Evolutionary conservation across 2,888 invertebrate genomes (phyloP), one percentile per base, ranked within the genome.

Genomic region (Synanthedon formicaeformis): DNA sequence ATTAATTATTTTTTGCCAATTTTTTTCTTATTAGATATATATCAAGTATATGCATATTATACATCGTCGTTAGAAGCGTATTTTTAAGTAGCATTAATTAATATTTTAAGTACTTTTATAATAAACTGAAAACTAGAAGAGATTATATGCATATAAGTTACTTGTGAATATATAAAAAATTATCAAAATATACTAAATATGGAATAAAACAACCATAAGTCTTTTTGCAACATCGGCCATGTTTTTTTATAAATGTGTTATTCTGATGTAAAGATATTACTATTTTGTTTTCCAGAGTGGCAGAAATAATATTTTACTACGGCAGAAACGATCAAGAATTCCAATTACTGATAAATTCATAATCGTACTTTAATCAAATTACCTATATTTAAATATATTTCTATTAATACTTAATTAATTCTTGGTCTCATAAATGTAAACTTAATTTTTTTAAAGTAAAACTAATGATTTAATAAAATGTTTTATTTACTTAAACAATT

Each of bases 401-500:
- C n/a, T 12, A 6, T 45, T 45, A 12, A 13, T 45, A 3, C 14
- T n/a, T 13, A 10, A 34, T 2, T 13, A 45, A 13, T 13, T 45
- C 4, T 6, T 45, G 45, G 14, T n/a, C n/a, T 12, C 11, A 13
- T 45, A 45, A 8, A 45, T 12, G 12, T 45, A 45, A 45, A 13
- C 2, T 45, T 11, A 5, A 41, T 11, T 5, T 45, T 13, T 45
- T 13, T 45, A 12, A 45, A 45, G 11, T 45, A 45, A 45, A 45
- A 45, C 14, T 45, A 41, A 13, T 45, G 6, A 45, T 13, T 13
- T 45, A 45, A 3, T n/a, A 45, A 41, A 55, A 41, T 48, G 49
- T 54, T n/a, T 11, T 23, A 51, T 27, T 14, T 34, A 10, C 16
- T 51, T 41, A 51, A 53, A 63, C 60, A 60, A 60, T 61, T 64